Conservation (phyloP, 2,888 invertebrate genomes). For the Heteromyza rotundicornis region DNA sequence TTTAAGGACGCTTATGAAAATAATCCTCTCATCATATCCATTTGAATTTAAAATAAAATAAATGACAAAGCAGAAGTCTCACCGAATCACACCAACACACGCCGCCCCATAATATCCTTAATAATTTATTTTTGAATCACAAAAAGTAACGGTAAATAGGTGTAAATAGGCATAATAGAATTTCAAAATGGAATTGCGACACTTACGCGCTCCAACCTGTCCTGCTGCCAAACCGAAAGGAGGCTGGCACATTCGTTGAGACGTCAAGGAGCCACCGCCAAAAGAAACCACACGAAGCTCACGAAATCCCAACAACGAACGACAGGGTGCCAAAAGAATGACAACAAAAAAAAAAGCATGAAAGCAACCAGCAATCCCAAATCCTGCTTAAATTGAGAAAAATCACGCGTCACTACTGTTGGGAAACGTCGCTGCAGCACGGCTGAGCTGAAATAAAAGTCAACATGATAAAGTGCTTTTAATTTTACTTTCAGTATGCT, state of each 20-base stretch:
- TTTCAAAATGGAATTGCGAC: conserved; percentile 23
- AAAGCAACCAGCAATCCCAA: neutral
- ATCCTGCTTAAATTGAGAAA: conserved; percentile 12
- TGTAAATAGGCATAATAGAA: conserved; percentile 31
- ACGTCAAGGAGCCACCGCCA: neutral
- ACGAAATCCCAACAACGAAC: too few species aligned
- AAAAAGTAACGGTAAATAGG: conserved; percentile 26
- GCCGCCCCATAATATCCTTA: too few species aligned
- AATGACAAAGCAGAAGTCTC: too few species aligned
- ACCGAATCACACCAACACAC: too few species aligned
- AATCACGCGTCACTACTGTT: conserved; percentile 5
- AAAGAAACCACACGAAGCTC: too few species aligned
- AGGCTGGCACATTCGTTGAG: neutral
- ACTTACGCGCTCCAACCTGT: conserved; percentile 7
- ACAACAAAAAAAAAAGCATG: neutral
- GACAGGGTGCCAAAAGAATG: neutral
- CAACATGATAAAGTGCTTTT: conserved; percentile 31
- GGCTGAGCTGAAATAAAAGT: conserved; percentile 16
- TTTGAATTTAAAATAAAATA: too few species aligned
- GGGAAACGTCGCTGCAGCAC: neutral
- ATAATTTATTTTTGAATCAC: neutral
- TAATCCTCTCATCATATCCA: too few species aligned
- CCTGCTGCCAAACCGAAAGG: neutral
- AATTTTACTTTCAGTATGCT: conserved; percentile 25
- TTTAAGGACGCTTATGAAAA: too few species aligned